Base-by-base conservation (phyloP, 2,888 invertebrate genomes). In the Tetragonisca angustula region DNA sequence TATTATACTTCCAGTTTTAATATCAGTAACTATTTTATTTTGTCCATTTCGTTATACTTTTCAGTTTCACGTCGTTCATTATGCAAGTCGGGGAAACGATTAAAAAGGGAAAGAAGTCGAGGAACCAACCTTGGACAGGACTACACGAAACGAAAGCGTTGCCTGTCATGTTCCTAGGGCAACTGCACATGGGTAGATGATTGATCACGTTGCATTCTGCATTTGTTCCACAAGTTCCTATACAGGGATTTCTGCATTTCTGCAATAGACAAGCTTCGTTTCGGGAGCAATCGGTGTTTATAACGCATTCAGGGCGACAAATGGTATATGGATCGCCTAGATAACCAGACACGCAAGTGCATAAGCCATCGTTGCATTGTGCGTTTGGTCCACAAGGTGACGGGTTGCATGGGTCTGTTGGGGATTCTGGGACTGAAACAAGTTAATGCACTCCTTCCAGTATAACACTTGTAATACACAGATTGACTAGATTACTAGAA, bases 171-270 rank as follows among this genome's bases (percentile, higher is more conserved):
- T 96, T 96, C 32, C 96, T 95, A 15, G 96, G 95, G 90, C 97
- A 97, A 77, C 96, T 95, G 84, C 95, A 95, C 88, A 95, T 94
- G 4, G 95, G 95, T 49, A 95, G 91, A 87, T 95, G 97, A 94
- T 97, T 97, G 91, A 96, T 95, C 11, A 97, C 97, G 87, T 96
- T 95, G 93, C 98, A 98, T 80, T 96, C 94, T 11, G 97, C 97
- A 87, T 96, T 96, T 81, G 95, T 94, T 19, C 98, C 98, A 93
- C 98, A 98, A 1, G 97, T 95, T 79, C 97, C 97, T 0, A 95
- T 95, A 91, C 98, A 98, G n/a, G 97, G 96, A 70, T 95, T 94
- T 59, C 90, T 90, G 82, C 95, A 95, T 85, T 95, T 95, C 81
- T 94, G 94, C 59, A 93, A 91, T 61, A 95, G 92, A 87, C 95